These are phyloP conservation scores for Machaerirhynchus nigripectus DNA, from an alignment of 2,113 vertebrate genomes.

Conservation along the genomic window DNA sequence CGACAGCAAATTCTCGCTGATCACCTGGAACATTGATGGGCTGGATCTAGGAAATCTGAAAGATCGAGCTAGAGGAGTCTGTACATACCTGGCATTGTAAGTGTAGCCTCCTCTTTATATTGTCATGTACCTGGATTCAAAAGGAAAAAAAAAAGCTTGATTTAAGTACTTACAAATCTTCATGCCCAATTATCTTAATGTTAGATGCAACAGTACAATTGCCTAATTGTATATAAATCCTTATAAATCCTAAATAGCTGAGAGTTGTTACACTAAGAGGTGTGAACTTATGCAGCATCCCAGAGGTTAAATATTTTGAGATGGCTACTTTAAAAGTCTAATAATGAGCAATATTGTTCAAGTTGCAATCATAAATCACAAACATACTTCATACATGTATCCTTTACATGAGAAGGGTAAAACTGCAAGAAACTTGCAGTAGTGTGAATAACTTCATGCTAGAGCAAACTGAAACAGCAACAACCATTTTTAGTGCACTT, in stretches of 20 bases:
- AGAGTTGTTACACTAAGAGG: background rate
- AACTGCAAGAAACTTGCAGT: background rate
- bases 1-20: conserved; percentile 77
- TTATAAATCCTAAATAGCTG: background rate
- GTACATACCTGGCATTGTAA: conserved; percentile 86
- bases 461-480: background rate
- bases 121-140: background rate
- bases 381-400: background rate
- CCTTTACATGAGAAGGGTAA: background rate
- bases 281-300: background rate
- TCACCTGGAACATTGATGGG: conserved; percentile 95
- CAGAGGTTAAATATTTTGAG: background rate
- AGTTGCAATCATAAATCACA: background rate
- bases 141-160: background rate
- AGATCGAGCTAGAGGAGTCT: conserved; percentile 86
- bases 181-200: background rate
- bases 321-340: background rate
- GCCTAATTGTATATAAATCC: too few species aligned
- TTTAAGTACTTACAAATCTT: background rate
- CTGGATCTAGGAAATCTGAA: conserved; percentile 79
- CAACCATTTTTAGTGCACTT: background rate
- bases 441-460: background rate
- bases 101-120: conserved; percentile 26
- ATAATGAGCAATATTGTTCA: background rate
- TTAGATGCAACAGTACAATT: background rate